Base-by-base conservation (phyloP, 2,113 vertebrate genomes). In the Benitochromis conjunctus region DNA sequence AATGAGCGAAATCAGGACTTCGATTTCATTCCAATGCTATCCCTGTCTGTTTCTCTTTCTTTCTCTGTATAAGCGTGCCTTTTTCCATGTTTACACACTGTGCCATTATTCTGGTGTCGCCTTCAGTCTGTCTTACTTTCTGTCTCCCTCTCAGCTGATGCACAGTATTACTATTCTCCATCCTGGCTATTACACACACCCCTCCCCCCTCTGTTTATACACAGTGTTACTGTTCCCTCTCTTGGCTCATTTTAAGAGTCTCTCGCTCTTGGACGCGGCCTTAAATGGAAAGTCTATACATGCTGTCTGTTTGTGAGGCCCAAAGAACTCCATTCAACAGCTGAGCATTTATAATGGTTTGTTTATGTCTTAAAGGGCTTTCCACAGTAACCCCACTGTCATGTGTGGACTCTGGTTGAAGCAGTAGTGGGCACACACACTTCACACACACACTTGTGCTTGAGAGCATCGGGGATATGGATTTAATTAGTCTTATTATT, bases 221-320 rank as follows among this genome's bases (percentile, higher is more conserved):
- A 93, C 93, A 93, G 94, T 74, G 84, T 91, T 85, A 94, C 89
- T 92, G 91, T 93, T 92, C 91, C 87, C 85, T 92, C 79, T 85
- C 87, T 92, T 92, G 91, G 91, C 91, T 92, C 88, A 83, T 91
- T 91, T 92, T 83, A 80, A 86, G 90, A 90, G 84, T 89, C 88
- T 88, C 86, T 80, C 29, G 34, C 89, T 91, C 89, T 85, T 84
- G 86, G 83, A 92, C 82, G 7, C 46, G 18, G 86, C 93, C 94
- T 94, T 93, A 95, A 94, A 95, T 95, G 94, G 94, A 94, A 94
- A 95, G 95, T 92, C 94, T 95, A 94, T 95, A 92, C 89, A 55
- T 92, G 94, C 89, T 84, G 88, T 88, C 84, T 89, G 92, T 92
- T 88, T 94, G 90, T 58, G 86, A 86, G 85, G 81, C 88, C 90